A percentile compares a stretch with the other conserved stretches of the same genome.
These are phyloP conservation scores for Ligdia adustata DNA, from an alignment of 2,888 invertebrate species.

Conservation along the genomic window DNA sequence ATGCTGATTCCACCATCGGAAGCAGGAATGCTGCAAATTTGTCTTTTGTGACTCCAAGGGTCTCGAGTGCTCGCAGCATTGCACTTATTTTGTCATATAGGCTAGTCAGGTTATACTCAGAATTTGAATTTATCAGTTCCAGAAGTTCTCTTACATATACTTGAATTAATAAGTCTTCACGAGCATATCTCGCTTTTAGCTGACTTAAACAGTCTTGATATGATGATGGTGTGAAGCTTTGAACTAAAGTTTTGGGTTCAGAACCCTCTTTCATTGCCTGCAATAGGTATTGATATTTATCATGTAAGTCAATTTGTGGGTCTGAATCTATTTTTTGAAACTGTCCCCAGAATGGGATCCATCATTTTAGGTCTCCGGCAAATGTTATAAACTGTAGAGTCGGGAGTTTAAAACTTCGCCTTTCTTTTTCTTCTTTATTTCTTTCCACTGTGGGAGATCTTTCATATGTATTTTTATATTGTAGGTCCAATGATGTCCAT, in stretches of 20 bases:
- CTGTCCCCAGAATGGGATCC: constrained; percentile 4
- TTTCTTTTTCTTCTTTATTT: neutral
- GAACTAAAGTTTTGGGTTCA: neutral
- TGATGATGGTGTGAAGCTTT: neutral
- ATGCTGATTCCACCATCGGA: constrained; percentile 24
- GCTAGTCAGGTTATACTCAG: no score
- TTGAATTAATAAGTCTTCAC: constrained; percentile 3
- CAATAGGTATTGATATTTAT: neutral
- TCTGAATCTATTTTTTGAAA: neutral
- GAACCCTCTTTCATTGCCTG: neutral
- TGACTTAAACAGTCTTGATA: neutral
- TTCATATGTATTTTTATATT: no score
- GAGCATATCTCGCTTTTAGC: neutral
- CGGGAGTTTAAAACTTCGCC: neutral
- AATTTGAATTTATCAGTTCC: no score
- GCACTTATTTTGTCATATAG: constrained; percentile 12
- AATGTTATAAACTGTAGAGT: neutral
- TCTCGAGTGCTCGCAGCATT: constrained; percentile 11
- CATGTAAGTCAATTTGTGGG: neutral
- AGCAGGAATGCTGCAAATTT: constrained; percentile 19
- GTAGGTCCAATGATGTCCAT: neutral
- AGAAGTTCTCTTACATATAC: neutral
- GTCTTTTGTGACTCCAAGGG: constrained; percentile 16
- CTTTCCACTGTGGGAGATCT: no score
- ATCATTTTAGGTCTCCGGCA: neutral